Base-by-base conservation (phyloP, 2,888 invertebrate genomes). In the Cephus runcator region DNA sequence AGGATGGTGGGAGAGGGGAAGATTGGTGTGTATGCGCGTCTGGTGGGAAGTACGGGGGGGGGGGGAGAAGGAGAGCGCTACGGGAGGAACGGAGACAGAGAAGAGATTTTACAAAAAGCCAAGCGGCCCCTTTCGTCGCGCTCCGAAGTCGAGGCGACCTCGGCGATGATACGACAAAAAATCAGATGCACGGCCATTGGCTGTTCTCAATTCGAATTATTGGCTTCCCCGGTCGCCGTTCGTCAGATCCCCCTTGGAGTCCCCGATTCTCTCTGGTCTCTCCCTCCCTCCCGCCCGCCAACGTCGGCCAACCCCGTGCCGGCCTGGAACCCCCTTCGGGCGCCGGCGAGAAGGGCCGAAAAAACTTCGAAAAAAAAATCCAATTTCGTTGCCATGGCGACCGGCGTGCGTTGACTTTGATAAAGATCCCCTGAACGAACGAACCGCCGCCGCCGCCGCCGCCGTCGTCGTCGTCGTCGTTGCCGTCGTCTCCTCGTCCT, bases 161-260 rank as follows among this genome's bases (percentile, higher is more conserved):
- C 87, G 86, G 85, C 89, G 89, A 88, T 88, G 89, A 89, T 90
- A 89, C 89, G 90, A 91, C 90, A 90, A 91, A 91, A 91, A 91
- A 90, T 90, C 90, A 90, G 90, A 91, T 91, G 90, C 90, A 89
- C 90, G 90, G 90, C 91, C 91, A 91, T 90, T 91, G 91, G 90
- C 91, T 90, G 91, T 89, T 91, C 91, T 90, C 91, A 90, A 90
- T 91, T 91, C 88, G 89, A 89, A 89, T 89, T 89, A 89, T 89
- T 89, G 89, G 89, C 90, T 89, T 89, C 88, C 89, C 90, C 88
- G 86, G 88, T 87, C 88, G 88, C 87, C 86, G 88, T 89, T 88
- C 89, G 88, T 89, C 88, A 89, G 88, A 87, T 86, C 86, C 86
- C 84, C 86, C 85, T 75, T 75, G 74, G 69, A 77, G 56, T 77